Evolutionary conservation across 1,140 invertebrate species (phyloP).

Genomic region (Cydia amplana): DNA sequence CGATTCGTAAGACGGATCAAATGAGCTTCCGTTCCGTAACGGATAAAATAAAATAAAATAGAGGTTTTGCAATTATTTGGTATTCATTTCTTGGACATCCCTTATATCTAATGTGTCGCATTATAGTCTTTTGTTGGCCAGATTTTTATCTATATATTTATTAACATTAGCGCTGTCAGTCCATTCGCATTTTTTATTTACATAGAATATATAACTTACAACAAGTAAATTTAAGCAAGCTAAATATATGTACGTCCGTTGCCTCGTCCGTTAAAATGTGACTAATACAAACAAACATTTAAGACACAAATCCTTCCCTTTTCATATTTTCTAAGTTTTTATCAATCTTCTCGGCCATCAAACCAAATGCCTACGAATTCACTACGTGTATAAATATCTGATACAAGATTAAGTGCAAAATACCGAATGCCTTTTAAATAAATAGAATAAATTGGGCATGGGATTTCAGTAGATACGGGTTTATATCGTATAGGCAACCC

Average conservation of each 20-base stretch:
- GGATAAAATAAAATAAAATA: background rate
- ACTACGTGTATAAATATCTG: conserved; percentile 11
- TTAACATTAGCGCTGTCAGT: too few species aligned
- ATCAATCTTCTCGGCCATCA: background rate
- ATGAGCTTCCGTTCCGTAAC: background rate
- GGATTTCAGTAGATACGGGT: conserved; percentile 44
- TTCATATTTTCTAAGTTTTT: background rate
- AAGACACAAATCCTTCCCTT: background rate
- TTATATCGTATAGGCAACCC: conserved; percentile 42
- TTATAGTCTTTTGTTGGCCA: too few species aligned
- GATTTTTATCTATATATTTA: too few species aligned
- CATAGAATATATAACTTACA: too few species aligned
- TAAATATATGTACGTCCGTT: too few species aligned
- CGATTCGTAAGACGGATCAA: conserved; percentile 21
- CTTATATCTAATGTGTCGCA: background rate
- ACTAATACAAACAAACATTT: too few species aligned
- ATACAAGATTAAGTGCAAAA: conserved; percentile 41
- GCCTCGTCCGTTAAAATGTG: too few species aligned
- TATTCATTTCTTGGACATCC: conserved; percentile 17
- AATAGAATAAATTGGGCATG: conserved; percentile 53
- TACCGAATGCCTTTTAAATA: conserved; percentile 43
- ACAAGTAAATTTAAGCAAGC: too few species aligned
- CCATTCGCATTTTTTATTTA: too few species aligned
- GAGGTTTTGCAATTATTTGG: conserved; percentile 3
- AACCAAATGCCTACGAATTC: background rate